phyloP scores from a whole-genome alignment of 2,888 invertebrate species.

The Megaustenia siamemsis region DNA sequence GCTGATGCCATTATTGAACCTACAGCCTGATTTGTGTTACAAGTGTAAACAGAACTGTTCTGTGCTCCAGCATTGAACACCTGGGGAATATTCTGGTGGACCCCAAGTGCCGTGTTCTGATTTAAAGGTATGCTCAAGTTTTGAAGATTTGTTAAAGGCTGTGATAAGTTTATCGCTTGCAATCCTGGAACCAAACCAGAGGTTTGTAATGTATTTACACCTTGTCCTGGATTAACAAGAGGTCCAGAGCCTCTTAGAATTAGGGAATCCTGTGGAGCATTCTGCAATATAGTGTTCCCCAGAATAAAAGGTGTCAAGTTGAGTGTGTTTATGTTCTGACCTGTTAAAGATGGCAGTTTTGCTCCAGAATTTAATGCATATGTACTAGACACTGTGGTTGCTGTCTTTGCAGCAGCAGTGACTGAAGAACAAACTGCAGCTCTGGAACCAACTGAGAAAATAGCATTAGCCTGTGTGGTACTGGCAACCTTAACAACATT shows the following conservation, averaged over 20 bases:
- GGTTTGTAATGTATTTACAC: background rate
- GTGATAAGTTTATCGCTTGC: background rate
- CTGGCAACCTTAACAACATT: background rate
- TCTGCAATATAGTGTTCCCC: background rate
- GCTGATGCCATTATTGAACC: background rate
- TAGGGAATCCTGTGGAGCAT: constrained; percentile 2
- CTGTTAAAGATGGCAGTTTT: background rate
- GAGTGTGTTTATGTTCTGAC: background rate
- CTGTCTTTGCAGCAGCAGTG: background rate
- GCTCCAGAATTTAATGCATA: background rate
- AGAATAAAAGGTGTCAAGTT: background rate
- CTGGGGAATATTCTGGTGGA: background rate
- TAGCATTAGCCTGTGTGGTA: background rate
- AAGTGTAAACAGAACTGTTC: background rate
- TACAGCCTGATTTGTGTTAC: constrained; percentile 7
- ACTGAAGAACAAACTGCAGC: background rate
- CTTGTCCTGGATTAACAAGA: background rate
- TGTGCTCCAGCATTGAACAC: background rate
- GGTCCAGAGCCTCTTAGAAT: background rate
- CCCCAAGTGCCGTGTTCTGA: background rate
- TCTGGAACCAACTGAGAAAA: background rate
- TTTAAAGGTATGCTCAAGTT: background rate
- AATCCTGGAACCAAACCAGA: constrained; percentile 1
- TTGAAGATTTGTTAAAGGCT: background rate
- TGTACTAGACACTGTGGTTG: background rate